Evolutionary conservation across 2,797 vertebrate species (phyloP), one percentile per base, ranked within the genome.

Genomic region (Vireo griseus): DNA sequence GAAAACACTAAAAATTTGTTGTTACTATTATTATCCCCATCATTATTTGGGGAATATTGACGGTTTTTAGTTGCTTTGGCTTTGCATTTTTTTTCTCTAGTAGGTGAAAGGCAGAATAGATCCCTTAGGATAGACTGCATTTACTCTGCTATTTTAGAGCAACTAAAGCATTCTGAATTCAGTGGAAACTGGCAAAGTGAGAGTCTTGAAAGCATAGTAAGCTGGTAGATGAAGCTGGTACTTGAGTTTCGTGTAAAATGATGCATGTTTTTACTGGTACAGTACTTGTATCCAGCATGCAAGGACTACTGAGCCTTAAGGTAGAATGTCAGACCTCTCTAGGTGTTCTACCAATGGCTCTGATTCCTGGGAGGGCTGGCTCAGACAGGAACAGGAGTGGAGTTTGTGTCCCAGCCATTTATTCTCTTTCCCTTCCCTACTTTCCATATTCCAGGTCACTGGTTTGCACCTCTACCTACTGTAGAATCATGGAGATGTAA

Each of bases 141-240:
- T 89, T 92, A 54, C 44, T 91, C 57, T 69, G 68, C 50, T 63
- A 16, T 72, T 83, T 88, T 42, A 55, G 52, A 89, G 68, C 55
- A 86, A 57, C 65, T 37, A 57, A 91, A 52, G n/a, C 86, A 79
- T 81, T 91, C 69, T 68, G 69, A 90, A 93, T 77, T 58, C 80
- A 81, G 55, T 90, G 90, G 72, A 93, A 96, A 94, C 66, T 92
- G 90, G 87, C 79, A 84, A 90, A 90, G 40, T 42, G 68, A 81
- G 92, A 86, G 72, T 89, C 48, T 87, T 95, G 85, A 69, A 91
- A 94, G 52, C n/a, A 39, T 50, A 93, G 85, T 37, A 85, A 74
- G 11, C 68, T 82, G 29, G 84, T 90, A 72, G 84, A 79, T 75
- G 71, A 78, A 93, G 65, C 51, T 94, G 73, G 52, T 84, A 80